Conservation (phyloP, 2,888 invertebrate genomes). For the Octodonta nipae region DNA sequence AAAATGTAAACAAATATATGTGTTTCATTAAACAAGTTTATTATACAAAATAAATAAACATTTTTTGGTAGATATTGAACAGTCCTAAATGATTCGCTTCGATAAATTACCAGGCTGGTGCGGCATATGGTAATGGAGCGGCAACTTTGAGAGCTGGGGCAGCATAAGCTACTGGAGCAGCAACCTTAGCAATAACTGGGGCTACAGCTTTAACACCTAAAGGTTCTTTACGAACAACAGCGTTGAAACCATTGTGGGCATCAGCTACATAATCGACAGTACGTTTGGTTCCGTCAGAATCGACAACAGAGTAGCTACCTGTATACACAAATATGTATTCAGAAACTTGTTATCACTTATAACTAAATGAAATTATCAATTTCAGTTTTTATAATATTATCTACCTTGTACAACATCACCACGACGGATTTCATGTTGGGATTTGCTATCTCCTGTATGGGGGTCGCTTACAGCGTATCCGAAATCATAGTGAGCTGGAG, state of each 20-base stretch:
- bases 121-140: slow-evolving; percentile 7
- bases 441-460: slow-evolving; percentile 40
- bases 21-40: too few species aligned
- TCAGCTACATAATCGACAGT: slow-evolving; percentile 41
- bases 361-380: too few species aligned
- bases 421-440: slow-evolving; percentile 47
- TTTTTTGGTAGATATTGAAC: too few species aligned
- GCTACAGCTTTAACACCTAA: slow-evolving; percentile 20
- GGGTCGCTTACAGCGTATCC: slow-evolving; percentile 21
- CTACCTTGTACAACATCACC: slow-evolving; percentile 39
- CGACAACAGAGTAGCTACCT: slow-evolving; percentile 38
- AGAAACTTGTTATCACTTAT: too few species aligned
- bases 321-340: too few species aligned
- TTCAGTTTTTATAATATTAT: too few species aligned
- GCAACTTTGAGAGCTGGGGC: too few species aligned
- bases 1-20: too few species aligned
- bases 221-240: slow-evolving; percentile 34
- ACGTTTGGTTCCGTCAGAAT: slow-evolving; percentile 40
- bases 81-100: too few species aligned
- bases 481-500: slow-evolving; percentile 23
- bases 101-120: too few species aligned
- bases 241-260: slow-evolving; percentile 41
- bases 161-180: slow-evolving; percentile 11
- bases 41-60: too few species aligned
- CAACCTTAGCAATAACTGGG: slow-evolving; percentile 14